Conservation (phyloP, 2,797 vertebrate genomes). For the Choloepus didactylus region DNA sequence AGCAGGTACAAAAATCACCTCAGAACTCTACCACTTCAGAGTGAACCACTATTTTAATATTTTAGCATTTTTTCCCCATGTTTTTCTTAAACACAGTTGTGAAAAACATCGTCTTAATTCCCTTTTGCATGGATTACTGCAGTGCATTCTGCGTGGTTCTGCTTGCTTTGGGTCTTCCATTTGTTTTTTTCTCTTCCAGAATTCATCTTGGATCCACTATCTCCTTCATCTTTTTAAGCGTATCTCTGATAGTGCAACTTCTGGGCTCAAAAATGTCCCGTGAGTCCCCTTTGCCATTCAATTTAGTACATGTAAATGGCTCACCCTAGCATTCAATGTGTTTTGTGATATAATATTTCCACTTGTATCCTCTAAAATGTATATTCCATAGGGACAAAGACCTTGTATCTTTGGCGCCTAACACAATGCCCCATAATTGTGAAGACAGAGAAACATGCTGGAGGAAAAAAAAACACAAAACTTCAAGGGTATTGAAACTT, state of each 20-base stretch:
- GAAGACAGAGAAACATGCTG: background rate
- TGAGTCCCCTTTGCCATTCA: background rate
- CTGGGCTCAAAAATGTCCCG: background rate
- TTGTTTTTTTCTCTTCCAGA: background rate
- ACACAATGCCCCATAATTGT: background rate
- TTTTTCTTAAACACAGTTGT: background rate
- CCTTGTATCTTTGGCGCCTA: background rate
- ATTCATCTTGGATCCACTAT: background rate
- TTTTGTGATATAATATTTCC: background rate
- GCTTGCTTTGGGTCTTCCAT: background rate
- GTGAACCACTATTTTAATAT: background rate
- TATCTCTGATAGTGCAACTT: background rate
- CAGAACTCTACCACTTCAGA: background rate
- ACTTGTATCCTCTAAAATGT: background rate
- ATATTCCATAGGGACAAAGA: background rate
- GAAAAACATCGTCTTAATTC: background rate
- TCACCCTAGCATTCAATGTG: background rate
- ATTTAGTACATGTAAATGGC: background rate
- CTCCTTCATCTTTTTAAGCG: background rate
- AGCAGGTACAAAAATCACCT: background rate
- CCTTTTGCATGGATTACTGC: background rate
- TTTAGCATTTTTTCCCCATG: background rate
- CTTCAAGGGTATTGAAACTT: background rate
- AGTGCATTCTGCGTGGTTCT: background rate
- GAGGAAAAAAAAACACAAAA: background rate